phyloP scores from a whole-genome alignment of 1,140 invertebrate genomes.

The Pygmarrhopalites habei region DNA sequence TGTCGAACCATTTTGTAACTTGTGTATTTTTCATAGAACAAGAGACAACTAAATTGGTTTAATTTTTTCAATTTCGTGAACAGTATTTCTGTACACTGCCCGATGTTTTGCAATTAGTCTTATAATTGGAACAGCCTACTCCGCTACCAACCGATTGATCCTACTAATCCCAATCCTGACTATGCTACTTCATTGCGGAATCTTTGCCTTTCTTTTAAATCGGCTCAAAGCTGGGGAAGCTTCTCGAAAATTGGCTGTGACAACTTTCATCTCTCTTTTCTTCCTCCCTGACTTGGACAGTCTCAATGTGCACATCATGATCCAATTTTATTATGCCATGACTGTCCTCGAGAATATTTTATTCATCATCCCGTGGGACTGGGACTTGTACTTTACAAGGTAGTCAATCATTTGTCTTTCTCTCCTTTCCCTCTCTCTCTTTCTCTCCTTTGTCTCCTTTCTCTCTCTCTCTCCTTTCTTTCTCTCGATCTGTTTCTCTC shows the following conservation, averaged over 20 bases:
- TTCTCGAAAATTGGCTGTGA: conserved; percentile 24
- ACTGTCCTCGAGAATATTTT: conserved; percentile 25
- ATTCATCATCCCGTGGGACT: no score
- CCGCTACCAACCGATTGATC: background rate
- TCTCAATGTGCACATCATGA: conserved; percentile 2
- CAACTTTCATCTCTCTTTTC: conserved; percentile 31
- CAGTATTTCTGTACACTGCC: conserved; percentile 23
- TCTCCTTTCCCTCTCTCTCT: no score
- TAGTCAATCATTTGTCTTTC: no score
- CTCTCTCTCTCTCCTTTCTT: no score
- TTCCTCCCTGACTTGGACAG: conserved; percentile 30
- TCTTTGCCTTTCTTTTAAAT: conserved; percentile 25
- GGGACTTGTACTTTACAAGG: conserved; percentile 31
- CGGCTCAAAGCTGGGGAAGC: conserved; percentile 22
- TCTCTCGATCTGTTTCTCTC: no score
- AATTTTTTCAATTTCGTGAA: no score
- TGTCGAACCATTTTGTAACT: no score
- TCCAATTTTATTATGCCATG: conserved; percentile 27
- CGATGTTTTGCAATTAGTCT: background rate
- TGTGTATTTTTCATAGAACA: no score
- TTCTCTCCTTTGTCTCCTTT: no score
- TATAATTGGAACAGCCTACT: background rate
- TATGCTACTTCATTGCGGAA: conserved; percentile 7
- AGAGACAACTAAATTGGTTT: no score
- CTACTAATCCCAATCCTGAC: background rate